Conservation (phyloP, 2,888 invertebrate genomes). For the Lithophane semibrunnea region DNA sequence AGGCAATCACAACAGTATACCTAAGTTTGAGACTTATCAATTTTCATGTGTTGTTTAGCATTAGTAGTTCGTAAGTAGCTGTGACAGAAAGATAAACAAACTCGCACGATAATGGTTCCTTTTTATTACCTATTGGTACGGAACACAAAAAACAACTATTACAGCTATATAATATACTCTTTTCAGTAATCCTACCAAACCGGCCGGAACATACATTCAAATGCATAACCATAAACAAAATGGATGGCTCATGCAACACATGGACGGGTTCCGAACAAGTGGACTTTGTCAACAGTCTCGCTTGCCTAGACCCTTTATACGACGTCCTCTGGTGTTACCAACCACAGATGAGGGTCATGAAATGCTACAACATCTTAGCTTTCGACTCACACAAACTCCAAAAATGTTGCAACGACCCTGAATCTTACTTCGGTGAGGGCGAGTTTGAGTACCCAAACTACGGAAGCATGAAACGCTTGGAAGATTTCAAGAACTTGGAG, state of each 20-base stretch:
- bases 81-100: neutral
- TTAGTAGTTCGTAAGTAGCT: neutral
- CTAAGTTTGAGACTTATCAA: neutral
- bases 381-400: conserved; percentile 91
- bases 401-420: conserved; percentile 82
- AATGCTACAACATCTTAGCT: conserved; percentile 96
- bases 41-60: neutral
- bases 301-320: conserved; percentile 97
- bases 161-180: neutral
- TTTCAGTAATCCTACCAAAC: conserved; percentile 94
- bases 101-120: neutral
- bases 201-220: conserved; percentile 95
- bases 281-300: conserved; percentile 94
- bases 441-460: conserved; percentile 85
- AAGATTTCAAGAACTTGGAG: conserved; percentile 84
- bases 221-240: conserved; percentile 96
- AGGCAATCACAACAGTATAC: neutral
- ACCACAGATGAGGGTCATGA: conserved; percentile 91
- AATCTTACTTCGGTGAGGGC: conserved; percentile 70
- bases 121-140: neutral
- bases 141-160: neutral
- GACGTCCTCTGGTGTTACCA: conserved; percentile 98
- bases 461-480: conserved; percentile 84
- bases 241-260: conserved; percentile 96
- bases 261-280: conserved; percentile 96